Evolutionary conservation across 2,888 invertebrate genomes (phyloP).

Genomic region (Erebia epiphron): DNA sequence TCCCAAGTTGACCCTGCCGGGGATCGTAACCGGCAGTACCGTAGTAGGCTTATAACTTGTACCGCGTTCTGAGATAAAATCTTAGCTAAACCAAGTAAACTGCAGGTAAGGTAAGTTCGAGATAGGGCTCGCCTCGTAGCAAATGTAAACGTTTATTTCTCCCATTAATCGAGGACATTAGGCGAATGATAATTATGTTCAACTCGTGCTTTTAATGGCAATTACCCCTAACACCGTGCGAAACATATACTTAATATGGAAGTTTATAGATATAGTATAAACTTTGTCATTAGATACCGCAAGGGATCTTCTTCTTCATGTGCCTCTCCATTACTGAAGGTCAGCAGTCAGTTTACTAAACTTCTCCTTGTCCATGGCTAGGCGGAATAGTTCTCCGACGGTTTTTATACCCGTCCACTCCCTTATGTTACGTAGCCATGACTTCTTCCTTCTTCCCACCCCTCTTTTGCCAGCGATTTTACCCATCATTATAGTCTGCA

Average conservation of each 20-base stretch:
- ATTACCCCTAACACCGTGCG: slow-evolving; percentile 22
- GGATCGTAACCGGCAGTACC: too few relatives aligned
- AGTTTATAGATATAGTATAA: not conserved
- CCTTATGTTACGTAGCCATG: too few relatives aligned
- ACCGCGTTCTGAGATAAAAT: slow-evolving; percentile 58
- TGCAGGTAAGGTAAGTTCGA: slow-evolving; percentile 63
- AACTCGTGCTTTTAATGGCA: slow-evolving; percentile 37
- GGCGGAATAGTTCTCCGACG: too few relatives aligned
- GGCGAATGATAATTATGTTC: slow-evolving; percentile 41
- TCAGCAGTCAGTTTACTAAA: too few relatives aligned
- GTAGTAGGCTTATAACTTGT: slow-evolving; percentile 48
- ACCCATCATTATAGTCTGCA: too few relatives aligned
- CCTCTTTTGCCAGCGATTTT: too few relatives aligned
- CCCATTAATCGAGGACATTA: slow-evolving; percentile 43
- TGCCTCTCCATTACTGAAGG: too few relatives aligned
- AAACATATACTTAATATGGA: slow-evolving; percentile 15
- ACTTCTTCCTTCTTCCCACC: too few relatives aligned
- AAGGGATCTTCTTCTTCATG: too few relatives aligned
- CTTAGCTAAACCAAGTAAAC: slow-evolving; percentile 60
- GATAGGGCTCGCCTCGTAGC: slow-evolving; percentile 35
- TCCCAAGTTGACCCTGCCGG: too few relatives aligned
- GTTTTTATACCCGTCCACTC: too few relatives aligned
- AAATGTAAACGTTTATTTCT: slow-evolving; percentile 42
- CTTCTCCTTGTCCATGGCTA: too few relatives aligned
- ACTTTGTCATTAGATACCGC: not conserved